These are phyloP conservation scores for Ianthella basta DNA, from an alignment of 37 sponge, comb jelly and placozoan genomes.

Conservation along the genomic window DNA sequence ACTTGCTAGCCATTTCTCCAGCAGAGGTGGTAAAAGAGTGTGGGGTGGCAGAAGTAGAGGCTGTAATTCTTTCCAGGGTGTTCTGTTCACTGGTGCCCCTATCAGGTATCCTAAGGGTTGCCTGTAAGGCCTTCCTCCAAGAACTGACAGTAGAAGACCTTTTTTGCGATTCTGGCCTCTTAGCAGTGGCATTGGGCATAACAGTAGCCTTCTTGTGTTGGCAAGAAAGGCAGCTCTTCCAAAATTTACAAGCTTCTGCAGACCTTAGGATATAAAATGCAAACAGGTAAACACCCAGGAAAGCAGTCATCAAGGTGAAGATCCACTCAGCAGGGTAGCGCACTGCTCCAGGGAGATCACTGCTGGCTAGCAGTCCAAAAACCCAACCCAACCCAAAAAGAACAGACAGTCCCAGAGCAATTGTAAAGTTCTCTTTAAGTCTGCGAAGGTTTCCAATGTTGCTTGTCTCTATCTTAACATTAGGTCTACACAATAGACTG, in stretches of 20 bases:
- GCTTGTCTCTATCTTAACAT: background rate
- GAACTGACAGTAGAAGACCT: too few species aligned
- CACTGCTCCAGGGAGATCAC: background rate
- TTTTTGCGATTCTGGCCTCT: too few species aligned
- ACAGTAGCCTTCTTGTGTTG: too few species aligned
- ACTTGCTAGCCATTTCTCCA: too few species aligned
- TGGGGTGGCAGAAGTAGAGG: too few species aligned
- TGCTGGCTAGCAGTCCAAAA: constrained; percentile 34
- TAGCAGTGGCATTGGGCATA: too few species aligned
- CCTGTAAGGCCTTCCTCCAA: too few species aligned
- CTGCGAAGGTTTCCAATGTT: background rate
- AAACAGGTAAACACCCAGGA: constrained; percentile 52
- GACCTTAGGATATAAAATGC: constrained; percentile 31
- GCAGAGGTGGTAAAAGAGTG: too few species aligned
- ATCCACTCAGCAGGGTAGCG: constrained; percentile 5
- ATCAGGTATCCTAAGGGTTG: too few species aligned
- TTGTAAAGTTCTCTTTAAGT: constrained; percentile 14
- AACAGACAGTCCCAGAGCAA: constrained; percentile 28
- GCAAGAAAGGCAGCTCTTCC: background rate
- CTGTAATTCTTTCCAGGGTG: too few species aligned
- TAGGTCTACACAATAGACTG: constrained; percentile 19
- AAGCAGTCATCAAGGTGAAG: constrained; percentile 33
- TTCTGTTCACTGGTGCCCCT: too few species aligned
- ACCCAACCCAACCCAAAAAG: constrained; percentile 56
- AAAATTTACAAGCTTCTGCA: constrained; percentile 25